Percentiles rank a stretch among this genome's conserved stretches.
These are phyloP conservation scores for Todiramphus chloris DNA, from an alignment of 2,113 vertebrate genomes.

Conservation along the genomic window DNA sequence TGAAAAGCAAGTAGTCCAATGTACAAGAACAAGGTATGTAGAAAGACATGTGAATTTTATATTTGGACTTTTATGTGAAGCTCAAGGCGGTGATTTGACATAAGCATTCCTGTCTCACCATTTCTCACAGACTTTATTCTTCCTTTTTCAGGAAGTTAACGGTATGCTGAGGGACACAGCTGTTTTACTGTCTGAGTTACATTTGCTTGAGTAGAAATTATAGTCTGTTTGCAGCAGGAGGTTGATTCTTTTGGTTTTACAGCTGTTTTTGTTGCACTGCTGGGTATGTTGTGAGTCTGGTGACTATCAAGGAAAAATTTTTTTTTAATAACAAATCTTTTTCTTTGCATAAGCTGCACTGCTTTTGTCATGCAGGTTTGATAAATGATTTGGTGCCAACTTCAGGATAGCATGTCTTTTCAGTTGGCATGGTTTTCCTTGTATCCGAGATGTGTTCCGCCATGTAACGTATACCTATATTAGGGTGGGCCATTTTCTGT, in stretches of 20 bases:
- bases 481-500: neutral
- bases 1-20: neutral
- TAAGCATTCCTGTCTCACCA: neutral
- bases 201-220: neutral
- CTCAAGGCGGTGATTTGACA: fast-evolving
- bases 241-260: neutral
- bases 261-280: neutral
- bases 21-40: neutral
- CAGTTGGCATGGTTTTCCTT: neutral
- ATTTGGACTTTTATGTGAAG: neutral
- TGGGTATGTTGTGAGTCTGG: neutral
- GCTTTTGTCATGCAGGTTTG: neutral
- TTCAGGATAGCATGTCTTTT: neutral
- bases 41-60: neutral
- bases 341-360: neutral
- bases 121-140: neutral
- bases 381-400: neutral
- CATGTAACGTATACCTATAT: neutral
- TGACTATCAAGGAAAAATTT: neutral
- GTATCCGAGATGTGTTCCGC: neutral
- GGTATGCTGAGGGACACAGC: neutral
- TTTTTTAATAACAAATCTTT: neutral
- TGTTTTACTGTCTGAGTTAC: neutral
- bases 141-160: neutral
- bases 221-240: neutral